Evolutionary conservation across 2,113 vertebrate genomes (phyloP), one percentile per base, ranked within the genome.

Genomic region (Meriones unguiculatus): DNA sequence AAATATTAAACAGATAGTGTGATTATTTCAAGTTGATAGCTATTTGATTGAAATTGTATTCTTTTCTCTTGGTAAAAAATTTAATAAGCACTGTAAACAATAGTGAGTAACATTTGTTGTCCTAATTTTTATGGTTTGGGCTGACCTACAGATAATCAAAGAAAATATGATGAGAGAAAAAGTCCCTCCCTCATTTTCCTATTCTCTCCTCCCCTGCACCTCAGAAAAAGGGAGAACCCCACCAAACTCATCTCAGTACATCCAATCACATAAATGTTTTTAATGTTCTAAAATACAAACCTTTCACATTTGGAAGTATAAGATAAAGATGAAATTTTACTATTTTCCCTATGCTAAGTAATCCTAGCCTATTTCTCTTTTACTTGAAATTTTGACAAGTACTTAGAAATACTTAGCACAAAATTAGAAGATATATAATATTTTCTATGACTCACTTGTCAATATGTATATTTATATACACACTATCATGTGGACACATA

Each of bases 281-380:
- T 6, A 13, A 4, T 97, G 75, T 94, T 98, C 95, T 90, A 94
- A 97, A 97, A 94, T 84, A 81, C 69, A 84, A 78, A 78, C 24
- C 7, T 90, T 95, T 90, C 77, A 81, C 17, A 65, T 96, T 94
- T 87, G 38, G 87, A 93, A 77, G 28, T 96, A 24, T 17, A 67
- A 93, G 92, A 94, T 89, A 91, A 94, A 93, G 87, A 95, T 41
- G 70, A 4, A 24, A n/a, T 89, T 97, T 96, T 91, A 93, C n/a
- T 93, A 30, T 25, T 57, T 92, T 82, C 15, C 6, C 69, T n/a
- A 92, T 78, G 2, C 7, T 62, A 75, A n/a, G 92, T 88, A 69
- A 78, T 91, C 20, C 57, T 52, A 84, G 85, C 87, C 96, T 78
- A 52, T 93, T 96, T 96, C 50, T 69, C 50, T 38, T 65, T 95